Conservation (phyloP, 2,888 invertebrate genomes). For the Terebella lapidaria region DNA sequence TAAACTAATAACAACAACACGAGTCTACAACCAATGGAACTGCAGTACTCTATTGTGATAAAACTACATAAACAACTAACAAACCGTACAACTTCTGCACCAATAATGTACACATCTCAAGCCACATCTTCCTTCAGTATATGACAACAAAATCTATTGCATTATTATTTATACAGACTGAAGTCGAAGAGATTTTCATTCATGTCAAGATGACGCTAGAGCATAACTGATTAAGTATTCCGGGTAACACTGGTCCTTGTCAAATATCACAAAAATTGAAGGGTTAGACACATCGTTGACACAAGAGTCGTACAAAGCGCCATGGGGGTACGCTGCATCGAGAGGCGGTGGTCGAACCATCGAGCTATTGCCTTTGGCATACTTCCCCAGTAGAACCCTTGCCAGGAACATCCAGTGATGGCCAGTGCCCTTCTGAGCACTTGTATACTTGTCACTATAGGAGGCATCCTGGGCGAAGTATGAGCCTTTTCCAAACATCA, state of each 20-base stretch:
- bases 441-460: conserved; percentile 19
- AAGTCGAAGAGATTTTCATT: conserved; percentile 1
- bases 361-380: conserved; percentile 21
- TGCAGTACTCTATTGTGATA: too few relatives aligned
- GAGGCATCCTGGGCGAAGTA: conserved; percentile 34
- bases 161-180: too few relatives aligned
- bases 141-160: too few relatives aligned
- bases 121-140: too few relatives aligned
- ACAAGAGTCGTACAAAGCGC: conserved; percentile 39
- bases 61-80: too few relatives aligned
- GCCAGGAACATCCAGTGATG: conserved; percentile 31
- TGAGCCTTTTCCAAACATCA: conserved; percentile 32
- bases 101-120: too few relatives aligned
- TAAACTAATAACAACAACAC: too few relatives aligned
- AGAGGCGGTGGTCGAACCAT: conserved; percentile 28
- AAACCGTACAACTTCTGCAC: too few relatives aligned
- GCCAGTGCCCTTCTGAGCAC: background rate
- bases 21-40: too few relatives aligned
- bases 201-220: too few relatives aligned
- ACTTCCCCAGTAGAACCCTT: conserved; percentile 31
- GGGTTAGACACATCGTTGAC: conserved; percentile 29
- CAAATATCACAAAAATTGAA: conserved; percentile 32
- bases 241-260: conserved; percentile 33
- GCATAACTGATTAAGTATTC: conserved; percentile 31
- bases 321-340: conserved; percentile 33